Evolutionary conservation across 2,888 invertebrate species (phyloP), one percentile per base, ranked within the genome.

Genomic region (Dicyrtomina minuta): DNA sequence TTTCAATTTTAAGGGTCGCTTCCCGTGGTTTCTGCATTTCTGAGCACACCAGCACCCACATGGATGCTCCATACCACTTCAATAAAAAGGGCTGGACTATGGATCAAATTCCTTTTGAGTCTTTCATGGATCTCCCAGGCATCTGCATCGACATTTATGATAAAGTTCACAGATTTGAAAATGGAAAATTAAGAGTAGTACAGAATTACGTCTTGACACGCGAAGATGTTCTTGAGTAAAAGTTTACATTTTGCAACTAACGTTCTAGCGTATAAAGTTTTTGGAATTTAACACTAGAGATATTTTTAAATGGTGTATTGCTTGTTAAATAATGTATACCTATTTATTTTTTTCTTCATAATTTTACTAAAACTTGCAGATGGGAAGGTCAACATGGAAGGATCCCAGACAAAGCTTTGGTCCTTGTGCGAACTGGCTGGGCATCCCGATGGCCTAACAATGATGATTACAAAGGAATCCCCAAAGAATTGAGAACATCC

Each of bases 51-150:
- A 87, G 88, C 1, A 88, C 88, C 0, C 88, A 88, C 76, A 72
- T 88, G 12, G 88, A 88, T 74, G 86, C 88, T 0, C 88, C 88
- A 0, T 84, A 84, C 68, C 88, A 88, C 79, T 87, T 87, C 78
- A 77, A 79, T 46, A 77, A 79, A n/a, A 77, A 81, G 1, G 84
- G 84, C 0, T 81, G 82, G 79, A n/a, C 81, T 39, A 83, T 86
- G 0, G 85, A 83, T 15, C 83, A 86, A 17, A 84, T 88, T 69
- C 85, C 86, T 0, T 68, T 81, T 15, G 79, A 80, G 8, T 33
- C 33, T 33, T 8, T 33, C 8, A 5, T 33, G 33, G 83, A 77
- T 22, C 27, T 77, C 15, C 74, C 73, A 3, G 77, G 73, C 6
- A 71, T 75, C 8, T 43, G 70, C 59, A 72, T 77, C 66, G 75